Evolutionary conservation across 2,113 vertebrate species (phyloP), one percentile per base, ranked within the genome.

Genomic region (Diphyllodes magnificus): DNA sequence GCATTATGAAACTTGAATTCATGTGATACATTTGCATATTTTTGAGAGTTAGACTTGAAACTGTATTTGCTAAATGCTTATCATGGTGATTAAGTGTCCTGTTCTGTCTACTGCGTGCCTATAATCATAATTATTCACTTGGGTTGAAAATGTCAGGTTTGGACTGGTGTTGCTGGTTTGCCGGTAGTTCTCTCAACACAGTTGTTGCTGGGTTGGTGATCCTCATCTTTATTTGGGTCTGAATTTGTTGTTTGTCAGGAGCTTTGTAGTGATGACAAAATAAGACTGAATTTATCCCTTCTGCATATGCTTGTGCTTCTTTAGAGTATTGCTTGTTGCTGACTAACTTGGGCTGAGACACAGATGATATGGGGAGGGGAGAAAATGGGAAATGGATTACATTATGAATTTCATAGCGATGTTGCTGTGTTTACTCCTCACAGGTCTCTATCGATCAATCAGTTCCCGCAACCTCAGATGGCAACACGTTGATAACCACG

Each of bases 371-470:
- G 14, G 45, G 71, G 65, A 65, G 35, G 15, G 50, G 39, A 37
- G 65, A 60, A 59, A 86, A 39, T 37, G 30, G 86, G 76, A 35
- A 77, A 69, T 19, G 6, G 22, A 14, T 64, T 69, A 2, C 51
- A 47, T 44, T 2, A 6, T 45, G 33, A 27, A 65, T 66, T 60
- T 49, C 30, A 24, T 56, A n/a, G 45, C 69, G 31, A 3, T 30
- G 6, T 56, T 82, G 30, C 50, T 93, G 20, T 91, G 27, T 92
- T 76, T 79, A 11, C 70, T 73, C 78, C 49, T 63, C 40, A 8
- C 82, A 99, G 99, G 97, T 99, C 37, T 98, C 98, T 25, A 47
- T 98, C 56, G 99, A 99, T 75, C 98, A 98, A 4, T 97, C 96
- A 1, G 95, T 87, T 37, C 91, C 97, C 82, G 73, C 96, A 5